A percentile compares a stretch with the other conserved stretches of the same genome.
phyloP scores from a whole-genome alignment of 1,140 invertebrate species.

The Apis laboriosa region DNA sequence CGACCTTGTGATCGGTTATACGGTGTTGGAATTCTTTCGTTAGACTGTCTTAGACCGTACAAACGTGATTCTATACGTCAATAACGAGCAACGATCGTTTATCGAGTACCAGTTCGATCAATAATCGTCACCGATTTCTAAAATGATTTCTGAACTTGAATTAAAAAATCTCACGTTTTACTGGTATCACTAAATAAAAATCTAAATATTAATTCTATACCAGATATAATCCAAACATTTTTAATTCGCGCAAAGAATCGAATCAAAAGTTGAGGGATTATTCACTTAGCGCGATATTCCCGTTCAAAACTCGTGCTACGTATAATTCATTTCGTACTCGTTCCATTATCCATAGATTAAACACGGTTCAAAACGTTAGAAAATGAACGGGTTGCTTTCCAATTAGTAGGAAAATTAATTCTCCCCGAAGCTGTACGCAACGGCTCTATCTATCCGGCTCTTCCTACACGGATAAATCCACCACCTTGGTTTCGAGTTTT shows the following conservation, averaged over 20 bases:
- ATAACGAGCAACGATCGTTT: background rate
- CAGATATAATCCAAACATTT: too few relatives aligned
- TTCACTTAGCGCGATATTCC: background rate
- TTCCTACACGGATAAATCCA: conserved; percentile 1
- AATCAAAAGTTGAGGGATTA: background rate
- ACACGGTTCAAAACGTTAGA: background rate
- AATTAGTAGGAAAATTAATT: conserved; percentile 17
- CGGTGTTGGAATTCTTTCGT: conserved; percentile 26
- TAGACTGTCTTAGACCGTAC: background rate
- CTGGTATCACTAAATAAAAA: too few relatives aligned
- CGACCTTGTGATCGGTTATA: conserved; percentile 40
- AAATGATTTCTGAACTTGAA: too few relatives aligned
- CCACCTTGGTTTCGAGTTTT: background rate
- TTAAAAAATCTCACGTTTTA: too few relatives aligned
- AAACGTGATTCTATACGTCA: background rate
- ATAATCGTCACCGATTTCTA: too few relatives aligned
- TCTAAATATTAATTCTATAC: too few relatives aligned
- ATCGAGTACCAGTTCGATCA: too few relatives aligned
- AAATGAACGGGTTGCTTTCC: background rate
- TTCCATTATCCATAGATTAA: too few relatives aligned
- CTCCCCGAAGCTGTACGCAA: background rate
- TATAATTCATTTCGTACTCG: background rate
- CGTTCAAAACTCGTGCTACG: background rate
- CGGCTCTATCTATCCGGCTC: background rate
- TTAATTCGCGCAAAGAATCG: too few relatives aligned